Evolutionary conservation across 2,797 vertebrate species (phyloP).

Genomic region (Galaxias olidus): DNA sequence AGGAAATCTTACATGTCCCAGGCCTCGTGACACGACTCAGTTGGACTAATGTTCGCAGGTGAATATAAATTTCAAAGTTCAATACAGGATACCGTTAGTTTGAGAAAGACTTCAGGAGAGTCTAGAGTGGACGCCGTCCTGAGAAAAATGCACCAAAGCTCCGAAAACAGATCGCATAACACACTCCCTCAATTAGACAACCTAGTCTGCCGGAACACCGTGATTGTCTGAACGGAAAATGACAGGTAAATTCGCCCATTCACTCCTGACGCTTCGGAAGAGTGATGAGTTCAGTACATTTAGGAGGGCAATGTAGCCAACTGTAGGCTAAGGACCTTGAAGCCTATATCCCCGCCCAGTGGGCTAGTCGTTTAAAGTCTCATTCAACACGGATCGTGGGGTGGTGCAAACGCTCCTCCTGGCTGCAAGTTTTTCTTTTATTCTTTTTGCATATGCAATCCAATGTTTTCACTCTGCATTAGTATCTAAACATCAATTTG

Average conservation of each 20-base stretch:
- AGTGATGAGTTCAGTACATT: too few species aligned
- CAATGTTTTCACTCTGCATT: too few species aligned
- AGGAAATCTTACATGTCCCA: constrained; percentile 8
- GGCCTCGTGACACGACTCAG: background rate
- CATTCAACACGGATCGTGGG: background rate
- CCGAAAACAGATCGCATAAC: background rate
- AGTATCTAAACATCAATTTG: too few species aligned
- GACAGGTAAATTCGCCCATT: background rate
- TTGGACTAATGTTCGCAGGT: background rate
- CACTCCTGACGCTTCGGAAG: too few species aligned
- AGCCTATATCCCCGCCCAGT: constrained; percentile 24
- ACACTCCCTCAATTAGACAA: background rate
- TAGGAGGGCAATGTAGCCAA: too few species aligned
- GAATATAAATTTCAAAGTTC: constrained; percentile 11
- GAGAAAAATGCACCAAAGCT: background rate
- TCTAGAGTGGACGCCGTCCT: too few species aligned
- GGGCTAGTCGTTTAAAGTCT: constrained; percentile 12
- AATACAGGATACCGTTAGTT: background rate
- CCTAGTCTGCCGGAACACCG: constrained; percentile 3
- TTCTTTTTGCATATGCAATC: background rate
- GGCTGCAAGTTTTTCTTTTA: background rate
- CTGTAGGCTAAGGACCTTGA: background rate
- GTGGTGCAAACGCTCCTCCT: constrained; percentile 27
- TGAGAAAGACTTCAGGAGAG: background rate
- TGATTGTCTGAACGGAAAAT: background rate